These are phyloP conservation scores for Romanogobio albipinnatus DNA, from an alignment of 2,113 vertebrate genomes.

Conservation along the genomic window DNA sequence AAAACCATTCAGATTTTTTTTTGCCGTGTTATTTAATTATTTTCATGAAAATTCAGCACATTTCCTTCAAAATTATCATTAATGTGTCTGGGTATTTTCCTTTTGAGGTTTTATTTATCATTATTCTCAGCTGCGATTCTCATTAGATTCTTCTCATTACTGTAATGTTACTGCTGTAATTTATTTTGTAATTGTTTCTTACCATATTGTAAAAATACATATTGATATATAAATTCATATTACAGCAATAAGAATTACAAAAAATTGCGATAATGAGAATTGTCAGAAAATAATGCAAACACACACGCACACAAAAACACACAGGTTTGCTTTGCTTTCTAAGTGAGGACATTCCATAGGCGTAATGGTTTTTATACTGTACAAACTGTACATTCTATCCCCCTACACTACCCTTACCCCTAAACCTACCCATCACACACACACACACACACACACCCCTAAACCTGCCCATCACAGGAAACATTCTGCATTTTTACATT, in stretches of 20 bases:
- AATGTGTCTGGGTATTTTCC: neutral
- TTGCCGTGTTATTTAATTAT: neutral
- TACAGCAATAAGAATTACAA: neutral
- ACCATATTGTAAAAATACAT: neutral
- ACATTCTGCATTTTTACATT: no score
- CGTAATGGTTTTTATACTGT: no score
- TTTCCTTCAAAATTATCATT: slow-evolving; percentile 2
- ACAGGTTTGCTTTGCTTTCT: no score
- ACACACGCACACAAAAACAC: no score
- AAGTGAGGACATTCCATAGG: no score
- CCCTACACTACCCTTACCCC: no score
- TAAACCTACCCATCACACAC: no score
- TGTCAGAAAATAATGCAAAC: neutral
- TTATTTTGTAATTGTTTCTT: neutral
- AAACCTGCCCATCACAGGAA: no score
- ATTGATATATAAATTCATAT: neutral
- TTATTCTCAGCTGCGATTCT: neutral
- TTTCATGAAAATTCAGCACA: neutral
- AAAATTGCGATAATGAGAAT: no score
- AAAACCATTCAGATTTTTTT: neutral
- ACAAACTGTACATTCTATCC: no score
- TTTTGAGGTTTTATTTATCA: neutral
- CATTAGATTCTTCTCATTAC: neutral
- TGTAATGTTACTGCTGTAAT: neutral
- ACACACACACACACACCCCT: no score